phyloP scores from a whole-genome alignment of 2,113 vertebrate genomes.

The Sphaerodactylus townsendi region DNA sequence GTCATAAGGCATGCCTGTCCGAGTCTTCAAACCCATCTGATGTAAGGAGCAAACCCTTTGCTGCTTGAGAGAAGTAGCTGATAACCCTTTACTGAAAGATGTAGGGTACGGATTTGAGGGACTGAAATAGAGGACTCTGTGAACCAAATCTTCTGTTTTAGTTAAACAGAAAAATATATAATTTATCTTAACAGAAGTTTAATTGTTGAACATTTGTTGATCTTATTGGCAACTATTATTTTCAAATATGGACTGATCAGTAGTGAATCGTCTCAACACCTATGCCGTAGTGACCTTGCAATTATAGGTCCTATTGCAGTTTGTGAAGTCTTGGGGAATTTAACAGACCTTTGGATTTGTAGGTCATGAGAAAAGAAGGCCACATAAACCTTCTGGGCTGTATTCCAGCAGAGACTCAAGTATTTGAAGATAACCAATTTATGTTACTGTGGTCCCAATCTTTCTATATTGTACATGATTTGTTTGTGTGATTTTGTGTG shows the following conservation, averaged over 20 bases:
- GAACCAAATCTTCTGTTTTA: not conserved
- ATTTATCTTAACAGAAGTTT: not conserved
- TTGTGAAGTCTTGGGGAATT: not conserved
- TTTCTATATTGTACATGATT: not conserved
- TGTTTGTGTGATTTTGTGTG: not conserved
- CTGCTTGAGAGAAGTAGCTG: no score
- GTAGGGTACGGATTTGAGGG: not conserved
- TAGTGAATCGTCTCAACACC: not conserved
- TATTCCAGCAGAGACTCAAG: not conserved
- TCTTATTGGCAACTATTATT: not conserved
- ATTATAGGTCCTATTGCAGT: not conserved
- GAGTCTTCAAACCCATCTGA: not conserved
- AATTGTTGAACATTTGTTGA: not conserved
- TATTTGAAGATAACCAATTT: not conserved
- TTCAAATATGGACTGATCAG: not conserved
- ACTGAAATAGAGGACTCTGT: not conserved
- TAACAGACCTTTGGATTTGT: not conserved
- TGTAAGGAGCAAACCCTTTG: not conserved
- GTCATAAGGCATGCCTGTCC: not conserved
- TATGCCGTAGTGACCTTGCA: not conserved
- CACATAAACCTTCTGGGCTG: not conserved
- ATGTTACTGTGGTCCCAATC: not conserved
- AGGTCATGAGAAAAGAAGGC: not conserved
- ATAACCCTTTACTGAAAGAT: not conserved
- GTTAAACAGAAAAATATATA: not conserved